Evolutionary conservation across 2,113 vertebrate species (phyloP).

Genomic region (Bubo bubo): DNA sequence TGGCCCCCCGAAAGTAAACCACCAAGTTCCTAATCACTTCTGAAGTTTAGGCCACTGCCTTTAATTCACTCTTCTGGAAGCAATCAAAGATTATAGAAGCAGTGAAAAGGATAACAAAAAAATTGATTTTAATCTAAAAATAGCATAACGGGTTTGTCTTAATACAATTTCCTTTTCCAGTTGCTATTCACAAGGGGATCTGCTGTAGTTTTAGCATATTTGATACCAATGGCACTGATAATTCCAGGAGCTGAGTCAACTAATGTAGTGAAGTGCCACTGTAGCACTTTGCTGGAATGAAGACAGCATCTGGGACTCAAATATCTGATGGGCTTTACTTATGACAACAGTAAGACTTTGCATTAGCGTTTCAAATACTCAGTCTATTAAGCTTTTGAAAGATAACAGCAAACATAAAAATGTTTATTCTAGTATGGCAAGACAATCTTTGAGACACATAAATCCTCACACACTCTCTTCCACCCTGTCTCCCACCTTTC

Average conservation of each 20-base stretch:
- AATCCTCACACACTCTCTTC: background rate
- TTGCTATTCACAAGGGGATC: background rate
- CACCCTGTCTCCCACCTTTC: background rate
- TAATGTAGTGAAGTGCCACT: background rate
- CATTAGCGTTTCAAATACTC: background rate
- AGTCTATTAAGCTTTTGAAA: background rate
- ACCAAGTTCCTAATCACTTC: background rate
- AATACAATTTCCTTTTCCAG: constrained; percentile 31
- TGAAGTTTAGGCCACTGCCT: background rate
- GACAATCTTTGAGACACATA: background rate
- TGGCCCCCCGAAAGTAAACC: background rate
- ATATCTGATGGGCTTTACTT: constrained; percentile 6
- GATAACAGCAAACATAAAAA: background rate
- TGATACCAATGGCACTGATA: background rate
- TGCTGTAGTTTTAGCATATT: constrained; percentile 1
- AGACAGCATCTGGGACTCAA: background rate
- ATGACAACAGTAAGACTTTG: background rate
- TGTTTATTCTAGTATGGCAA: background rate
- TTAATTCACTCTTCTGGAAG: background rate
- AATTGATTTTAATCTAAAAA: background rate
- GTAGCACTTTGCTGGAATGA: background rate
- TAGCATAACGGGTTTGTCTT: background rate
- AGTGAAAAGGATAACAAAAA: constrained; percentile 12
- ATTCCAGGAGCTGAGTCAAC: constrained; percentile 12
- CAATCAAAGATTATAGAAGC: constrained; percentile 9